These are phyloP conservation scores for Perizoma affinitatum DNA, from an alignment of 2,888 invertebrate species.

Conservation along the genomic window DNA sequence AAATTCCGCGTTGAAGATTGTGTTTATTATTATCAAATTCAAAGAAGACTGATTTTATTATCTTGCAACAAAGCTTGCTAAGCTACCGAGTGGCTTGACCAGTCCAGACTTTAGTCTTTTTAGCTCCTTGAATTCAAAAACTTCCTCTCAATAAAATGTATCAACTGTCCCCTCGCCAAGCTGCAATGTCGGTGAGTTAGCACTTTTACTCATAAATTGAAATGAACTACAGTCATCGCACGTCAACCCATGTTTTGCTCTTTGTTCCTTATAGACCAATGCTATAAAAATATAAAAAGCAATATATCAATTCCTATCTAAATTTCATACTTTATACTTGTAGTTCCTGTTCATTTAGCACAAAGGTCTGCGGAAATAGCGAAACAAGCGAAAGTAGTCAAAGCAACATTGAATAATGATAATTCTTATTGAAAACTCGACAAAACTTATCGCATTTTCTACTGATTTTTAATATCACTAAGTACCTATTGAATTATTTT, in stretches of 20 bases:
- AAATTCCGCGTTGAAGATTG: too few species aligned
- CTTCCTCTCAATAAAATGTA: too few species aligned
- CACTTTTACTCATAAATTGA: slow-evolving; percentile 49
- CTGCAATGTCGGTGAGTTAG: slow-evolving; percentile 21
- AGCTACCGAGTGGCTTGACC: too few species aligned
- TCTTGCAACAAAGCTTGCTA: too few species aligned
- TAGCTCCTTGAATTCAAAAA: too few species aligned
- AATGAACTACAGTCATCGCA: slow-evolving; percentile 46
- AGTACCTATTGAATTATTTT: too few species aligned
- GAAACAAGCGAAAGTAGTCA: slow-evolving; percentile 3
- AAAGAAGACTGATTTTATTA: too few species aligned
- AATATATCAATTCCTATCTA: slow-evolving; percentile 35
- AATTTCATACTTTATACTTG: slow-evolving; percentile 10
- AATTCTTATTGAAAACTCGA: too few species aligned
- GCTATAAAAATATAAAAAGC: slow-evolving; percentile 29
- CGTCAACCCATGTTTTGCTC: slow-evolving; percentile 39
- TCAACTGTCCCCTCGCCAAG: neutral
- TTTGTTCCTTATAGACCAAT: slow-evolving; percentile 15
- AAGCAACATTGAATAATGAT: neutral
- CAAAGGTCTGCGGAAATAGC: slow-evolving; percentile 13
- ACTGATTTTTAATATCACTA: too few species aligned
- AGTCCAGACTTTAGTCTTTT: too few species aligned
- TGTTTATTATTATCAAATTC: too few species aligned
- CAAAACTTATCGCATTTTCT: too few species aligned
- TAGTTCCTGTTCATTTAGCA: slow-evolving; percentile 11